Base-by-base conservation (phyloP, 2,797 vertebrate species). In the Halcyon chelicuti region DNA sequence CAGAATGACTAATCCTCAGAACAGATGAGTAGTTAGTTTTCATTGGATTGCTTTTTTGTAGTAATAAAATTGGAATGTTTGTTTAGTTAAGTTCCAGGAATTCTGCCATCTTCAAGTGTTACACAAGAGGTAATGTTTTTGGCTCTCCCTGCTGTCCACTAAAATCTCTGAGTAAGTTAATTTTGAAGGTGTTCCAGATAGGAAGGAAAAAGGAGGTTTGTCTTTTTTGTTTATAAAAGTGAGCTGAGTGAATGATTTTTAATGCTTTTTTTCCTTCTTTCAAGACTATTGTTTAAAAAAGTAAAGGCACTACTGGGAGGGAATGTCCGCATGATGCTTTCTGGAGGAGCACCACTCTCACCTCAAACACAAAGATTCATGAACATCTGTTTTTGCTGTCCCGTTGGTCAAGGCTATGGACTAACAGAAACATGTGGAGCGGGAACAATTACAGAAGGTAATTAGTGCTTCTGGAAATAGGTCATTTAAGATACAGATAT, bases 361-460 rank as follows among this genome's bases (percentile, higher is more conserved):
- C 94, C 99, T 0, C 99, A 98, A 9, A 99, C 99, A 12, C 99
- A 99, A 73, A 98, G 99, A 55, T 99, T 99, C 94, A 99, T 99
- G 99, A 99, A 99, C 75, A 98, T 99, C 71, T 99, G 99, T 71
- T 99, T 99, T 97, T 99, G 99, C 94, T 99, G 99, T 73, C 99
- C 99, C 2, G 98, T 99, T 95, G 99, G 99, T 20, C 99, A 99
- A 90, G 99, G 99, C 66, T 99, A 99, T 12, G 99, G 99, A 58
- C 97, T 99, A 61, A 99, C 99, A 7, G 99, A 99, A 97, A 99
- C 99, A 0, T 99, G 99, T 80, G 99, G 99, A 46, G 99, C 99
- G 26, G 99, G 99, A 65, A 99, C 99, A 82, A 99, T 99, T 96
- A 99, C 99, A 42, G 99, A 99, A 98, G 99, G 99, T 99, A 96